Evolutionary conservation across 2,797 vertebrate species (phyloP), one percentile per base, ranked within the genome.

Genomic region (Pseudocheirus occidentalis): DNA sequence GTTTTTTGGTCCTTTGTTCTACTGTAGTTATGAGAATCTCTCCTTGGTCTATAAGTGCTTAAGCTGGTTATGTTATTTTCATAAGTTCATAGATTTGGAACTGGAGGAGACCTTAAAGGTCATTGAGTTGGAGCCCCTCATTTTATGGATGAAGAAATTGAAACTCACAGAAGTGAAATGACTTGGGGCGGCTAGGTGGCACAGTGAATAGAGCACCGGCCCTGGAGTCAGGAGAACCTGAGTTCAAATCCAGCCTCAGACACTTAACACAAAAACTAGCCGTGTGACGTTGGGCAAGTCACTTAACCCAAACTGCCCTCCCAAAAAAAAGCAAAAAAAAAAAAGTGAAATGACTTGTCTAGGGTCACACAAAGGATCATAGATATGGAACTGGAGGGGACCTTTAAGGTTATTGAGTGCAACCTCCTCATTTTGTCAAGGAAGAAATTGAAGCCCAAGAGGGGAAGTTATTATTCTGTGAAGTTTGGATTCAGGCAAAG

Each of bases 1-100:
- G 4, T 46, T 13, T 55, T 10, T 28, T 87, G 89, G 52, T 93
- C 58, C 92, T 95, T 93, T 94, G 54, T 92, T 50, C 27, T 93
- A 90, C 57, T 59, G n/a, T 90, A 90, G 16, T 55, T 21, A 12
- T 93, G 14, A 29, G n/a, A 58, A 50, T 16, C 94, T 95, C 10
- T 55, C 94, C 0, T 66, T 52, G 12, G 13, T 57, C 54, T 93
- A 87, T 9, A 14, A 66, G 18, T 81, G n/a, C 3, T 46, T 40
- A 81, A 46, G 18, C n/a, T 81, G 66, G 16, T 46, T 40, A 81
- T 81, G n/a, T 46, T 46, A 54, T 54, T 81, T 81, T 81, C n/a
- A 81, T 81, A 40, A 24, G 66, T 81, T 81, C n/a, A 46, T 46
- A 81, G n/a, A 81, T 81, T 81, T 81, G n/a, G n/a, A 46, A 7